These are phyloP conservation scores for Takifugu flavidus DNA, from an alignment of 2,113 vertebrate genomes.

Conservation along the genomic window DNA sequence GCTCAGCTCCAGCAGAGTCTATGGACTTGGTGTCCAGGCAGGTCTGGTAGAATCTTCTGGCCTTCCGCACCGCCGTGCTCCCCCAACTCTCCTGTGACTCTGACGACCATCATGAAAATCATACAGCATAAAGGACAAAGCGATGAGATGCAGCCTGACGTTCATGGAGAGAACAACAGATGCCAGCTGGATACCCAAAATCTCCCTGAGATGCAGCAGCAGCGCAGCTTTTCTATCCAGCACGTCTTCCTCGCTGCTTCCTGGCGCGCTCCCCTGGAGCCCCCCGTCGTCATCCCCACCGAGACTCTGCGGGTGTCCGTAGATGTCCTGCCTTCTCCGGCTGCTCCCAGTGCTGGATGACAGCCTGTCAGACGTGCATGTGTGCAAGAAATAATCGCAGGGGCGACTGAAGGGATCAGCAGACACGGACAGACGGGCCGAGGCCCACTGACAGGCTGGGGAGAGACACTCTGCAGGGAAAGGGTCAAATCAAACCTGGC, in stretches of 20 bases:
- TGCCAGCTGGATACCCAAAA: slow-evolving; percentile 60
- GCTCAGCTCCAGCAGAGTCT: slow-evolving; percentile 75
- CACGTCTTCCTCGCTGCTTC: slow-evolving; percentile 29
- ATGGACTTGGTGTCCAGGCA: slow-evolving; percentile 81
- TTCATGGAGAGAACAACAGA: background rate
- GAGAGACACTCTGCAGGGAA: slow-evolving; percentile 62
- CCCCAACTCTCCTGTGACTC: slow-evolving; percentile 49
- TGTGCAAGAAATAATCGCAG: slow-evolving; percentile 76
- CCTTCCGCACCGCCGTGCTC: slow-evolving; percentile 78
- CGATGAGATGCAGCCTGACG: background rate
- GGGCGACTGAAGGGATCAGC: slow-evolving; percentile 75
- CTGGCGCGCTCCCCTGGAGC: slow-evolving; percentile 2
- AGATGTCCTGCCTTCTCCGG: slow-evolving; percentile 33
- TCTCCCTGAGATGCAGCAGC: slow-evolving; percentile 60
- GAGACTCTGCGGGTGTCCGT: slow-evolving; percentile 26
- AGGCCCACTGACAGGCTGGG: slow-evolving; percentile 59
- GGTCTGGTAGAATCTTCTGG: slow-evolving; percentile 80
- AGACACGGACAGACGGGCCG: slow-evolving; percentile 55
- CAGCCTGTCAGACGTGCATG: slow-evolving; percentile 60
- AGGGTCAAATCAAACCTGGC: background rate
- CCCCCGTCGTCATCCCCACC: background rate
- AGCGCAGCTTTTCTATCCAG: slow-evolving; percentile 54
- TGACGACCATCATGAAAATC: slow-evolving; percentile 35
- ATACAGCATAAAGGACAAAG: background rate
- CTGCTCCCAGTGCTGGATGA: slow-evolving; percentile 21